A percentile compares a stretch with the other conserved stretches of the same genome.
These are phyloP conservation scores for Magallana gigas DNA, from an alignment of 1,140 invertebrate species.

Conservation along the genomic window DNA sequence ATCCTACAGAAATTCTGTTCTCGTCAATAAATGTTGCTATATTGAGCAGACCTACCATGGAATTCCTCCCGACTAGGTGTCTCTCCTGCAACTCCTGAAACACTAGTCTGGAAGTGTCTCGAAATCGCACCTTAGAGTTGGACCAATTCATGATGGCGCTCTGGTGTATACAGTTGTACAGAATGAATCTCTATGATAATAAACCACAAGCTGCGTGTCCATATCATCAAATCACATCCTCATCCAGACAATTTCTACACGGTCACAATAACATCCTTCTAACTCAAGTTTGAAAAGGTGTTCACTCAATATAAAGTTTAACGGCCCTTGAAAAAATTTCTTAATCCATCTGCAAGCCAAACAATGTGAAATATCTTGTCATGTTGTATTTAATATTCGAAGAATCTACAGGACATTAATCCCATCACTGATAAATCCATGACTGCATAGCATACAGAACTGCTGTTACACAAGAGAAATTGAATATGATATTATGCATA, in stretches of 20 bases:
- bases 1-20: too few species aligned
- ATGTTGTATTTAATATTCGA: not conserved
- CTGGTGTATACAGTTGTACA: not conserved
- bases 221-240: constrained; percentile 4
- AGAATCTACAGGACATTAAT: not conserved
- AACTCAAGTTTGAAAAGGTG: not conserved
- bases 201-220: not conserved
- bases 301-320: not conserved
- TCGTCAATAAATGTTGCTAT: too few species aligned
- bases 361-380: constrained; percentile 3
- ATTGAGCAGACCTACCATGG: not conserved
- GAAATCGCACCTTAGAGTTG: constrained; percentile 10
- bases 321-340: not conserved
- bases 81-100: constrained; percentile 38
- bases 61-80: constrained; percentile 26
- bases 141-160: constrained; percentile 28
- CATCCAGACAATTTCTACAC: not conserved
- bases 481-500: constrained; percentile 17
- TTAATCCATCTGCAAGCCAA: constrained; percentile 2
- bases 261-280: constrained; percentile 18
- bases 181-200: not conserved
- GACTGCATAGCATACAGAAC: not conserved
- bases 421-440: not conserved
- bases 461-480: not conserved
- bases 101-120: constrained; percentile 4